A percentile compares a stretch with the other conserved stretches of the same genome.
These are phyloP conservation scores for Drosophila bifasciata DNA, from an alignment of 1,140 invertebrate species.

Conservation along the genomic window DNA sequence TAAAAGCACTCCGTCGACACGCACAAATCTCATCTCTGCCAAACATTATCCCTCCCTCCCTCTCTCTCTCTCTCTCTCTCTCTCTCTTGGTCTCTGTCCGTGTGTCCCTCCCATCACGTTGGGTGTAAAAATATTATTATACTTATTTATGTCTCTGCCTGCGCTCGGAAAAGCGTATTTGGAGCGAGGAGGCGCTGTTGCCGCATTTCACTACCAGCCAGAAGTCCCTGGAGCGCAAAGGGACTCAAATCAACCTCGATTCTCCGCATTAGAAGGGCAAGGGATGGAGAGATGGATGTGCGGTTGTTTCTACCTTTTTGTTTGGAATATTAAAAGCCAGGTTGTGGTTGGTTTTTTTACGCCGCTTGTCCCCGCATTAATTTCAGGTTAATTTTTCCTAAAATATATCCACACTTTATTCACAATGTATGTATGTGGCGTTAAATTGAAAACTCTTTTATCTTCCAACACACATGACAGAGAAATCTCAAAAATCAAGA, in stretches of 20 bases:
- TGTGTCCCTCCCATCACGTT: background rate
- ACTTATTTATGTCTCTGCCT: conserved; percentile 62
- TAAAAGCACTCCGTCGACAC: conserved; percentile 31
- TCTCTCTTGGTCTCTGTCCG: too few species aligned
- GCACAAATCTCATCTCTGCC: conserved; percentile 24
- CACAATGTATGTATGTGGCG: conserved; percentile 41
- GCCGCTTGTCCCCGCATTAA: too few species aligned
- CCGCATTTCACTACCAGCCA: conserved; percentile 50
- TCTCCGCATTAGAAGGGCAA: background rate
- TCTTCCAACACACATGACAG: conserved; percentile 13
- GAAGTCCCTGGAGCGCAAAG: conserved; percentile 10
- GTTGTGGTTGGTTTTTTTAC: too few species aligned
- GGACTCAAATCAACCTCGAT: conserved; percentile 10
- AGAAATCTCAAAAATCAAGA: conserved; percentile 46
- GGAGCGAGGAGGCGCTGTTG: conserved; percentile 50
- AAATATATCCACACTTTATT: conserved; percentile 10
- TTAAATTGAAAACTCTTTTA: conserved; percentile 63
- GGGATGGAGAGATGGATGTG: too few species aligned
- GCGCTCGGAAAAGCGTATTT: conserved; percentile 39
- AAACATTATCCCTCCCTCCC: conserved; percentile 33
- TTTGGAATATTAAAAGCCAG: too few species aligned
- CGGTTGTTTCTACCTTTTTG: too few species aligned
- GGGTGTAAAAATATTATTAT: conserved; percentile 48
- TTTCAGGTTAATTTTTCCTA: conserved; percentile 2
- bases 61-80: background rate